phyloP scores from a whole-genome alignment of 2,113 vertebrate genomes.

The Corythoichthys haematopterus region DNA sequence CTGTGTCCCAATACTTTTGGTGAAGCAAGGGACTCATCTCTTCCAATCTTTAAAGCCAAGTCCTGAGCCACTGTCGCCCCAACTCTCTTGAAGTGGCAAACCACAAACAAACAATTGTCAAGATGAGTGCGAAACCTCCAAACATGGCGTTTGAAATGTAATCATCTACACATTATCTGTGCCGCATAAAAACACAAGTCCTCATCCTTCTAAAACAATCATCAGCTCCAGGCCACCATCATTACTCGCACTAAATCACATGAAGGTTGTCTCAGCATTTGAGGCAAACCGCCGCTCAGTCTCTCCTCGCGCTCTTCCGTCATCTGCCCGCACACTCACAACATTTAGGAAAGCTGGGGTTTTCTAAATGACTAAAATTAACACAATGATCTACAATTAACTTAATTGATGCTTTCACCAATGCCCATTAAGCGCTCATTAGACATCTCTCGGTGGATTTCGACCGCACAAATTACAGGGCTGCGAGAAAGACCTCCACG shows the following conservation, averaged over 20 bases:
- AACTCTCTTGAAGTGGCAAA: slow-evolving; percentile 30
- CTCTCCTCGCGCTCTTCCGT: slow-evolving; percentile 49
- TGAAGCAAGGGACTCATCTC: background rate
- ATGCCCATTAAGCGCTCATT: slow-evolving; percentile 66
- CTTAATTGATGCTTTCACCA: slow-evolving; percentile 62
- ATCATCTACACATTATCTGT: slow-evolving; percentile 20
- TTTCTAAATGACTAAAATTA: slow-evolving; percentile 73
- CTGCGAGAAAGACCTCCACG: slow-evolving; percentile 62
- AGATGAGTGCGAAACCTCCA: slow-evolving; percentile 30
- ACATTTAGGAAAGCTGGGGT: slow-evolving; percentile 64
- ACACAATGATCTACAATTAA: slow-evolving; percentile 72
- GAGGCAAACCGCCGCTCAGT: slow-evolving; percentile 56
- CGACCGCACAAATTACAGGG: slow-evolving; percentile 59
- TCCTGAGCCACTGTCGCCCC: slow-evolving; percentile 19
- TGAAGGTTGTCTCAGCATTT: slow-evolving; percentile 55
- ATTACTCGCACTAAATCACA: slow-evolving; percentile 55
- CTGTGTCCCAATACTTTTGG: background rate
- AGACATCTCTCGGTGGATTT: slow-evolving; percentile 58
- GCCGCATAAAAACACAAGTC: slow-evolving; percentile 25
- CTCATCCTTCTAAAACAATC: slow-evolving; percentile 48
- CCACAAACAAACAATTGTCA: slow-evolving; percentile 44
- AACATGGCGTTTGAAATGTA: slow-evolving; percentile 28
- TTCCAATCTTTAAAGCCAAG: background rate
- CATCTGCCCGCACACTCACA: slow-evolving; percentile 50
- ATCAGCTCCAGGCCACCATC: slow-evolving; percentile 43